Conservation (phyloP, 2,888 invertebrate species). For the Drosophila kanekoi region DNA sequence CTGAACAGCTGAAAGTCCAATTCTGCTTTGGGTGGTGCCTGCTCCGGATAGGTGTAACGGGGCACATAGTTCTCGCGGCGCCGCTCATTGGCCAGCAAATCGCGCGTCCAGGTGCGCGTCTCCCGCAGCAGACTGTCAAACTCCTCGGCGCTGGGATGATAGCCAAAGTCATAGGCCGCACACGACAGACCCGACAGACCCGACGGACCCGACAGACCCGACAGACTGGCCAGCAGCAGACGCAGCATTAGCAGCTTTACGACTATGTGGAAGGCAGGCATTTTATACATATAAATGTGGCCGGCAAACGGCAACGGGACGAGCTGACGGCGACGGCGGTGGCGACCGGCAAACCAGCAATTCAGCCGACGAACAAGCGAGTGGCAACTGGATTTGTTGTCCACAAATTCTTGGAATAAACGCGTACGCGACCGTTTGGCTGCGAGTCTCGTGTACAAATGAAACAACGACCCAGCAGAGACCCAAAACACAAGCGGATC, state of each 20-base stretch:
- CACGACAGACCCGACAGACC: background rate
- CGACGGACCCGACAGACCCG: constrained; percentile 34
- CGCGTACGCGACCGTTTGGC: constrained; percentile 63
- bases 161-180: constrained; percentile 77
- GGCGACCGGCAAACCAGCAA: background rate
- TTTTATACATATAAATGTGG: constrained; percentile 17
- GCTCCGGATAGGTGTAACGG: constrained; percentile 63
- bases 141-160: constrained; percentile 83
- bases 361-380: background rate
- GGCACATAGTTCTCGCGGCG: constrained; percentile 66
- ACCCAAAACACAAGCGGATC: constrained; percentile 17
- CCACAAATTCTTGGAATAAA: constrained; percentile 31
- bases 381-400: constrained; percentile 29
- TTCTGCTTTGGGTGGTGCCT: constrained; percentile 26
- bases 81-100: constrained; percentile 61
- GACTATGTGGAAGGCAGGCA: constrained; percentile 66
- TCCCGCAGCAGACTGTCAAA: constrained; percentile 76
- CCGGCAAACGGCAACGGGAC: background rate
- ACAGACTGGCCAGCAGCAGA: constrained; percentile 57
- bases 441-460: constrained; percentile 68
- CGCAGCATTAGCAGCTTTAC: constrained; percentile 64
- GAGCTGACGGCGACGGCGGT: background rate
- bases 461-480: constrained; percentile 57
- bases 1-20: constrained; percentile 69
- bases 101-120: constrained; percentile 76